Evolutionary conservation across 2,113 vertebrate genomes (phyloP), one percentile per base, ranked within the genome.

Genomic region (Cygnus buccinator): DNA sequence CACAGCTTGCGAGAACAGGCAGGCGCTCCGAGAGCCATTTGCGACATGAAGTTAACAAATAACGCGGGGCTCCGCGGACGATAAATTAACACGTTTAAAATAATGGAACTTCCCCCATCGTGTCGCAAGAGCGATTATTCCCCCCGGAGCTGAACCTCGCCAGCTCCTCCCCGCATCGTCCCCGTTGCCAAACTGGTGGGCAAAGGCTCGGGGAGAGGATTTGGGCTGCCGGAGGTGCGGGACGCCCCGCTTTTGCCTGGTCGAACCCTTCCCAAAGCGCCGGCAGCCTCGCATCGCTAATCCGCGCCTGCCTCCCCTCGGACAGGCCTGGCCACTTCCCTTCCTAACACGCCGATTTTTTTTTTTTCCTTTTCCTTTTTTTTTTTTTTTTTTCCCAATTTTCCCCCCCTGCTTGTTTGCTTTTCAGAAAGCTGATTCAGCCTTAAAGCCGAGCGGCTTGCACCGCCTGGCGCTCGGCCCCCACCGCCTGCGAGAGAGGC

Each of bases 231-330:
- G 13, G 70, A 8, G 8, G 8, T 4, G 72, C 58, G 6, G 55
- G 9, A 10, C 13, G 35, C 55, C 86, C 6, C 0, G 11, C 17
- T 1, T 72, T 44, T 35, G 63, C n/a, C 29, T n/a, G 2, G n/a
- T 13, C 22, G 1, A 79, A 84, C 43, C 66, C 37, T 71, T 50
- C 8, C 3, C 2, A 1, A 31, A 89, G 73, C 63, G 29, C 12
- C 3, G 3, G 55, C 28, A 92, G 35, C 41, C 91, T 76, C 17
- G 71, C 39, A 57, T 86, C 37, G 31, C 88, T 71, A 65, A 90
- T 72, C 94, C 85, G 0, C 29, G 95, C 87, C 96, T 96, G 96
- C 96, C 94, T 87, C 96, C 96, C 92, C 71, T 93, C 11, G 95
- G 95, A 82, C 82, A 35, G 87, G 74, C 85, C 71, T 7, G 48